Conservation (phyloP, 2,888 invertebrate genomes). For the Marronus borbonicus region DNA sequence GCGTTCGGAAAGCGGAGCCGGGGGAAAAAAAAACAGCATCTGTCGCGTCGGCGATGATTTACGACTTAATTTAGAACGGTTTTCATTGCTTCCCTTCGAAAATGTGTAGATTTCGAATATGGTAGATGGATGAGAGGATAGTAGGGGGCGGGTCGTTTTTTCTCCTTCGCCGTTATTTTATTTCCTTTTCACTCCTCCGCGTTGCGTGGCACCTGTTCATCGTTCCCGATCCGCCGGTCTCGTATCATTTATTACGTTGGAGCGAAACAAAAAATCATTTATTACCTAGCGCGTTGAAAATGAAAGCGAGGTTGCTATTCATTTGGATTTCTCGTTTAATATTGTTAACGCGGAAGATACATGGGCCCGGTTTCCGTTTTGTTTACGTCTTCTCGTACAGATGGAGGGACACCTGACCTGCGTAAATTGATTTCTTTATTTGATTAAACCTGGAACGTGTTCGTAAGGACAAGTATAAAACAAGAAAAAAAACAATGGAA, state of each 20-base stretch:
- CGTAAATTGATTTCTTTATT: too few relatives aligned
- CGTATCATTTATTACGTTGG: constrained; percentile 32
- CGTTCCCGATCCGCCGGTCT: background rate
- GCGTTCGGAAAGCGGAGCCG: background rate
- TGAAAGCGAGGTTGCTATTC: background rate
- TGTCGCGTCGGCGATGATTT: constrained; percentile 27
- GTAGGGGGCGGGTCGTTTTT: background rate
- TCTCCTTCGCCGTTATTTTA: background rate
- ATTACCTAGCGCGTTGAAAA: constrained; percentile 28
- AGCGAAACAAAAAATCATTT: constrained; percentile 35
- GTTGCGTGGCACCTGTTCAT: constrained; percentile 19
- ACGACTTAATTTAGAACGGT: constrained; percentile 37
- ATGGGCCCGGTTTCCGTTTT: too few relatives aligned
- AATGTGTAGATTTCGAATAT: constrained; percentile 10
- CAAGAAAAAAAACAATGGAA: too few relatives aligned
- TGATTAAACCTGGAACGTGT: too few relatives aligned
- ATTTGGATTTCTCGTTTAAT: background rate
- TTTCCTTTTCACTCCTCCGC: background rate
- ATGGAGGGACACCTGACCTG: too few relatives aligned
- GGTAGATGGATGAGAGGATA: background rate
- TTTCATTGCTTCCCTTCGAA: constrained; percentile 26
- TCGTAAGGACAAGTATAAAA: too few relatives aligned
- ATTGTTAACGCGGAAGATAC: background rate
- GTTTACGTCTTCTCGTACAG: too few relatives aligned
- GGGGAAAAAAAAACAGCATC: constrained; percentile 17